phyloP scores from a whole-genome alignment of 2,113 vertebrate species.

The Phyllostomus discolor region DNA sequence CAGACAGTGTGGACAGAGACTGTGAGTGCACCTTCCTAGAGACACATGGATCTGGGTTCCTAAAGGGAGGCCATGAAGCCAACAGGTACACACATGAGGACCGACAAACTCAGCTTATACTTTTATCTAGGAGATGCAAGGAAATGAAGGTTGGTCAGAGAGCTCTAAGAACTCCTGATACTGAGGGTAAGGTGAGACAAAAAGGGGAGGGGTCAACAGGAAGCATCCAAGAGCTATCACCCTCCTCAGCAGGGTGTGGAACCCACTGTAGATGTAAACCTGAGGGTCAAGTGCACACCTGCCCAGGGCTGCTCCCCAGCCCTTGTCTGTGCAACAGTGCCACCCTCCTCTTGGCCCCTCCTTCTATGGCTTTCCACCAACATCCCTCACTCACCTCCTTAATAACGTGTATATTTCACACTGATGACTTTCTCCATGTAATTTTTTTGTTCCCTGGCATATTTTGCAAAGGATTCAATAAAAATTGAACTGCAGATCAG shows the following conservation, averaged over 20 bases:
- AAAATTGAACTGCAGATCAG: conserved; percentile 29
- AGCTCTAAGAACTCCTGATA: background rate
- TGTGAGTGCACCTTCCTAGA: background rate
- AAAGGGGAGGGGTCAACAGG: background rate
- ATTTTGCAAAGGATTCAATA: background rate
- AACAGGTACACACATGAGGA: fast-evolving
- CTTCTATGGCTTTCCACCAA: background rate
- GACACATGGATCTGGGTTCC: background rate
- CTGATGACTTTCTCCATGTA: conserved; percentile 5
- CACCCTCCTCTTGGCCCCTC: background rate
- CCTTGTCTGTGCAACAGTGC: background rate
- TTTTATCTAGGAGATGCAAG: background rate
- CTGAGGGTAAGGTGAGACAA: background rate
- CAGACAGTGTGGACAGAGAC: fast-evolving
- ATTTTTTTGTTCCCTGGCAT: background rate
- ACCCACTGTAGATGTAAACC: conserved; percentile 34
- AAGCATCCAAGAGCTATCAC: background rate
- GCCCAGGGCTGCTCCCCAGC: conserved; percentile 47
- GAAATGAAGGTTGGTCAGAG: background rate
- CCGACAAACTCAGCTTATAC: background rate
- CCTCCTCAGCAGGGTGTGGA: background rate
- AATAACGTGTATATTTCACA: background rate
- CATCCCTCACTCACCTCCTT: background rate
- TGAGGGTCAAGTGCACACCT: background rate
- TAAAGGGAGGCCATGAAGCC: fast-evolving